Conservation (phyloP, 2,797 vertebrate genomes). For the Holocentrus rufus region DNA sequence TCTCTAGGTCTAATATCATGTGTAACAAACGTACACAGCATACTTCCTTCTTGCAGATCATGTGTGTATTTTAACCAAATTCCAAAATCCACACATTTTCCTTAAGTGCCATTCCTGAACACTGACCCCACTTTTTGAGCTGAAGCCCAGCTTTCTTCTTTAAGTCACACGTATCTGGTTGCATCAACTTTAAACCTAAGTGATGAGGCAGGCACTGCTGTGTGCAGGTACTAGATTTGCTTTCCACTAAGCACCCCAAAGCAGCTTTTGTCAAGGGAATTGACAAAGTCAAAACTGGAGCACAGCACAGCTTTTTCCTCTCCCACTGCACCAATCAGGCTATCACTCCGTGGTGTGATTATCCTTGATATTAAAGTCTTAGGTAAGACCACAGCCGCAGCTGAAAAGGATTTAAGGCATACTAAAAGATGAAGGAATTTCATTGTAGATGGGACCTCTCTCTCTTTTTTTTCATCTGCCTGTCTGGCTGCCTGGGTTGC, state of each 20-base stretch:
- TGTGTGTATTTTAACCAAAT: conserved; percentile 6
- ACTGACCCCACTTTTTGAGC: conserved; percentile 21
- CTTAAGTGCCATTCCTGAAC: conserved; percentile 39
- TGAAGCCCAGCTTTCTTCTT: conserved; percentile 8
- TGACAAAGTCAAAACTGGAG: conserved; percentile 19
- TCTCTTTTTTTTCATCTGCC: background rate
- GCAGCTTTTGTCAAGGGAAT: conserved; percentile 22
- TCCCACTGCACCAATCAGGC: conserved; percentile 23
- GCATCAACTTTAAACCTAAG: conserved; percentile 25
- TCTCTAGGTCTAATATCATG: too few relatives aligned
- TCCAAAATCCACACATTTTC: conserved; percentile 4
- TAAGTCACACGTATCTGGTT: conserved; percentile 42
- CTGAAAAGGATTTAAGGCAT: conserved; percentile 27
- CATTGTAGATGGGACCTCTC: conserved; percentile 12
- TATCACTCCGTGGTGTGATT: conserved; percentile 21
- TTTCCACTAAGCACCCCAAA: conserved; percentile 38
- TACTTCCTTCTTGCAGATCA: background rate
- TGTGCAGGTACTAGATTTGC: conserved; percentile 25
- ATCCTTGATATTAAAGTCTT: conserved; percentile 46
- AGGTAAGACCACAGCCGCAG: conserved; percentile 23
- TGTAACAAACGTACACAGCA: background rate
- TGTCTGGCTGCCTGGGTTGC: background rate
- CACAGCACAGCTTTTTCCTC: conserved; percentile 12
- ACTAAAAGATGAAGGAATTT: conserved; percentile 37
- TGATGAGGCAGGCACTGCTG: conserved; percentile 8